These are phyloP conservation scores for Chionoecetes opilio DNA, from an alignment of 1,140 invertebrate species.

Conservation along the genomic window DNA sequence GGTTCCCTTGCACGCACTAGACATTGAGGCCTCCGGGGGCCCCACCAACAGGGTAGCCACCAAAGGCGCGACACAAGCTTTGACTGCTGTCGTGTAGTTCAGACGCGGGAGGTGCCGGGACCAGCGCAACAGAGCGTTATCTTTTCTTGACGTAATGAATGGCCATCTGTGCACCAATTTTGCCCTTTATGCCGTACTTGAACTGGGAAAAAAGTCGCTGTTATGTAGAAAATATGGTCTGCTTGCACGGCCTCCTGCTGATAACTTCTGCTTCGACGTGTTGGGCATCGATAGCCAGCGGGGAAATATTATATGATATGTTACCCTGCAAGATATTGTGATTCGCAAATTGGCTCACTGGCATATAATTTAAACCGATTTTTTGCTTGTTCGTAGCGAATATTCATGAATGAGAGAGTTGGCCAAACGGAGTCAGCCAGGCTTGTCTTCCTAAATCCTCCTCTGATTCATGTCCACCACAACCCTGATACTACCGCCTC, in stretches of 20 bases:
- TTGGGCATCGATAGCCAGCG: not conserved
- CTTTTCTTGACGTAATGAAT: not conserved
- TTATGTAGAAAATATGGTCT: not conserved
- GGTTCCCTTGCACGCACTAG: not conserved
- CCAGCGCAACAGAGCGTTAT: not conserved
- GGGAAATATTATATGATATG: not conserved
- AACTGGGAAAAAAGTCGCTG: not conserved
- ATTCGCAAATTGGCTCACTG: no score
- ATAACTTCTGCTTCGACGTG: not conserved
- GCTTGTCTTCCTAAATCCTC: not conserved
- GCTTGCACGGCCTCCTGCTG: no score
- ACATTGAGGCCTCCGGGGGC: not conserved
- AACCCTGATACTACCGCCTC: not conserved
- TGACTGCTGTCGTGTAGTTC: constrained; percentile 7
- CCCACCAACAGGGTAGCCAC: not conserved
- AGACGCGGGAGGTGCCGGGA: not conserved
- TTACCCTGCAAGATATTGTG: not conserved
- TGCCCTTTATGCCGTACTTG: not conserved
- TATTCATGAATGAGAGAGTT: not conserved
- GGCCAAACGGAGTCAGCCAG: not conserved
- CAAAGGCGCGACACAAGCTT: not conserved
- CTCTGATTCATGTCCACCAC: not conserved
- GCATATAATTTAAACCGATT: not conserved
- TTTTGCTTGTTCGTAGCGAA: not conserved
- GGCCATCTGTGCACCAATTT: not conserved